Conservation (phyloP, 2,888 invertebrate species). For the Phasia obesa region DNA sequence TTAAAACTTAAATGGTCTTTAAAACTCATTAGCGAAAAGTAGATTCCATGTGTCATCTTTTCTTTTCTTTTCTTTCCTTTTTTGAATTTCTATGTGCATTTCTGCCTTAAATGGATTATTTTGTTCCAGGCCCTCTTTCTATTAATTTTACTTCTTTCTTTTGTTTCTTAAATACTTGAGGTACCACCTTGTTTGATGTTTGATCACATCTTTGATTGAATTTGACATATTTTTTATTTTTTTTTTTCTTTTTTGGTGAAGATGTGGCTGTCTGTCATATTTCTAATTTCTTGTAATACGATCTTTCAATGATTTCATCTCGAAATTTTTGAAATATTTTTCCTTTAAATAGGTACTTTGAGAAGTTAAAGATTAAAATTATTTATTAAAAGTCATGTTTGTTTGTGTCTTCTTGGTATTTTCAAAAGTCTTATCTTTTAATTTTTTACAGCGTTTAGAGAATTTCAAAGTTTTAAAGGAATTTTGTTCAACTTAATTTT, state of each 20-base stretch:
- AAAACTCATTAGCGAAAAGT: conserved; percentile 62
- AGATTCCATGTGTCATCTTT: conserved; percentile 64
- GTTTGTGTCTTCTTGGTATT: conserved; percentile 62
- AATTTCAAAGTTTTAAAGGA: conserved; percentile 8
- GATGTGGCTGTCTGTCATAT: conserved; percentile 17
- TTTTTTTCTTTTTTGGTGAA: neutral
- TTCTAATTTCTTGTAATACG: conserved; percentile 67
- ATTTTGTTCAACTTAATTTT: conserved; percentile 9
- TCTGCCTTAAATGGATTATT: neutral
- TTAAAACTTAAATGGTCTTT: conserved; percentile 52
- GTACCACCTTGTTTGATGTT: conserved; percentile 62
- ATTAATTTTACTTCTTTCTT: neutral
- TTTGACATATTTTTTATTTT: conserved; percentile 63
- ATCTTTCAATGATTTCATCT: conserved; percentile 66
- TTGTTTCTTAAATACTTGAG: conserved; percentile 23
- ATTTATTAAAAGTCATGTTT: conserved; percentile 66
- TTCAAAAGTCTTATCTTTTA: conserved; percentile 26
- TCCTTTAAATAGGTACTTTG: conserved; percentile 27
- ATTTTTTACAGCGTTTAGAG: neutral
- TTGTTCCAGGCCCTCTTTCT: conserved; percentile 14
- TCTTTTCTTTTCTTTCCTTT: conserved; percentile 12
- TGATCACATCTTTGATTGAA: conserved; percentile 67
- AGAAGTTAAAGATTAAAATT: conserved; percentile 49
- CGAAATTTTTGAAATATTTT: conserved; percentile 46
- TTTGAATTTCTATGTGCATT: neutral